Percentiles rank a stretch among this genome's conserved stretches.
phyloP scores from a whole-genome alignment of 2,888 invertebrate species.

The Eilema sororculum region DNA sequence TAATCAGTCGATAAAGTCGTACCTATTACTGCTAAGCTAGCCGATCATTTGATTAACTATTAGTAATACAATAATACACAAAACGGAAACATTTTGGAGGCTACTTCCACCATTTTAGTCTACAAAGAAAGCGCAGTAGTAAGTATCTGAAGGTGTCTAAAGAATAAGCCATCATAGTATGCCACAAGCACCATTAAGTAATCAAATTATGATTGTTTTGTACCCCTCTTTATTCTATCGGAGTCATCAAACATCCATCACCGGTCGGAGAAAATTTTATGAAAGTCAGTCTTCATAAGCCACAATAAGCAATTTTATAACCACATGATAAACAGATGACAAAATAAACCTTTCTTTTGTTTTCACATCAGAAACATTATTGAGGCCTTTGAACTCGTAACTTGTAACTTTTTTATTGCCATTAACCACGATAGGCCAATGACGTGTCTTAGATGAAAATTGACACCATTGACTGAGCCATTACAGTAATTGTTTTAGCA shows the following conservation, averaged over 20 bases:
- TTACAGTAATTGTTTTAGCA: not conserved
- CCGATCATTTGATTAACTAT: too few relatives aligned
- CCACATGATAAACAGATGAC: slow-evolving; percentile 3
- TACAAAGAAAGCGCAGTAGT: too few relatives aligned
- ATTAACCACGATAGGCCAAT: slow-evolving; percentile 23
- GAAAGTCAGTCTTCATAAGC: not conserved
- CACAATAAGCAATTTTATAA: slow-evolving; percentile 4
- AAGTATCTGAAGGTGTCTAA: not conserved
- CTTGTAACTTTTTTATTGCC: slow-evolving; percentile 30
- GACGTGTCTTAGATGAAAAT: slow-evolving; percentile 13
- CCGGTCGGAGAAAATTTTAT: not conserved
- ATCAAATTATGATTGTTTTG: not conserved
- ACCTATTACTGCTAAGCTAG: too few relatives aligned
- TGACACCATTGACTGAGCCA: slow-evolving; percentile 14
- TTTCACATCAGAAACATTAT: slow-evolving; percentile 2
- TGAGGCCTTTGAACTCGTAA: slow-evolving; percentile 7
- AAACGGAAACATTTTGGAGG: too few relatives aligned
- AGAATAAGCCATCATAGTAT: not conserved
- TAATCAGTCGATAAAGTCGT: too few relatives aligned
- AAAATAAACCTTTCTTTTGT: slow-evolving; percentile 19
- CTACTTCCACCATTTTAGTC: too few relatives aligned
- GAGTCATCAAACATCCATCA: not conserved
- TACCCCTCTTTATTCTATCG: not conserved
- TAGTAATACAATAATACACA: not conserved
- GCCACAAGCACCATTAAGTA: not conserved